phyloP scores from a whole-genome alignment of 2,888 invertebrate species.

The Phymatocera aterrima region DNA sequence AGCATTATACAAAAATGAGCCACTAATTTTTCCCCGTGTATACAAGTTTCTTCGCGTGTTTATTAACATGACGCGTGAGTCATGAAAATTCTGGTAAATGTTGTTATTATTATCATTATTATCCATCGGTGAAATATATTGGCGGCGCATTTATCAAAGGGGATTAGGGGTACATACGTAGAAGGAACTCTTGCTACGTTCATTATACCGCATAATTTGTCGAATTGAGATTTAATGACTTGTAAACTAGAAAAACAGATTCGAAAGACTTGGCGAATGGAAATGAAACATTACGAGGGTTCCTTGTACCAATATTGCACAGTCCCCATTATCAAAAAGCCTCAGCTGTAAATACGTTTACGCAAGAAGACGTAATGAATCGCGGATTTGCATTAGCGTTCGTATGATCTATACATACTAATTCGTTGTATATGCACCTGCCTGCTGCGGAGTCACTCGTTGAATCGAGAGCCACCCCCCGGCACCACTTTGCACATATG shows the following conservation, averaged over 20 bases:
- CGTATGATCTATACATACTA: too few relatives aligned
- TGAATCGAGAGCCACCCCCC: background rate
- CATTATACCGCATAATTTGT: too few relatives aligned
- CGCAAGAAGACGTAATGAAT: constrained; percentile 5
- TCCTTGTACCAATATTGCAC: background rate
- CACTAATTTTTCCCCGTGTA: background rate
- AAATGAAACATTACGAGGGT: background rate
- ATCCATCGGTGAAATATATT: background rate
- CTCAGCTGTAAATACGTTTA: too few relatives aligned
- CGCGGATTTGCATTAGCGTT: constrained; percentile 10
- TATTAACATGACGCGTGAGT: too few relatives aligned
- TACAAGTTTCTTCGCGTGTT: background rate
- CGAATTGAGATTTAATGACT: too few relatives aligned
- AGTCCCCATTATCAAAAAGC: background rate
- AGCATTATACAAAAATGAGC: background rate
- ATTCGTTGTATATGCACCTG: constrained; percentile 19
- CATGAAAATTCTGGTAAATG: background rate
- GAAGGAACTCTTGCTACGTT: constrained; percentile 10
- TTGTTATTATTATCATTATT: background rate
- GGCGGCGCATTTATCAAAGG: constrained; percentile 9
- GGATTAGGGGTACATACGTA: background rate
- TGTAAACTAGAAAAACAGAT: background rate
- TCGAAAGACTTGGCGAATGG: background rate
- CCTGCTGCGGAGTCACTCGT: constrained; percentile 20
- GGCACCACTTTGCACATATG: constrained; percentile 35